Percentiles rank a stretch among this genome's conserved stretches.
Evolutionary conservation across 2,113 vertebrate genomes (phyloP).

Genomic region (mouse (Mus musculus)): DNA sequence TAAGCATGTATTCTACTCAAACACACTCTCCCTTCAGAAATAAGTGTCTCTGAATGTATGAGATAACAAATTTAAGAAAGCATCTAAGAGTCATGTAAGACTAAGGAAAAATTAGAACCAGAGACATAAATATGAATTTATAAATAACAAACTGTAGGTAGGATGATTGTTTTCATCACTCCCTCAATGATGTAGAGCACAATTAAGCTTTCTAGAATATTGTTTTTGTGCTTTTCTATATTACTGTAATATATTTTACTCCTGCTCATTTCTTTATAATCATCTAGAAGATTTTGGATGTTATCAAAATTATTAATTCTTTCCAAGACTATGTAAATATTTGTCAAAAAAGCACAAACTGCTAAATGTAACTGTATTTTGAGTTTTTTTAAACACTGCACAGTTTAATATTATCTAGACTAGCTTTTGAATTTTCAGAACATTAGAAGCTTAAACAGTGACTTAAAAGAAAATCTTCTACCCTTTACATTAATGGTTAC

Average conservation of each 20-base stretch:
- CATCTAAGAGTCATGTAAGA: not conserved
- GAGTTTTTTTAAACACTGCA: not conserved
- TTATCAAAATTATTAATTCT: not conserved
- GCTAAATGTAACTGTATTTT: not conserved
- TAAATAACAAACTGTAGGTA: not conserved
- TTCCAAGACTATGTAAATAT: not conserved
- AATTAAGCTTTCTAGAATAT: slow-evolving; percentile 1
- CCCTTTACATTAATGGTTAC: not conserved
- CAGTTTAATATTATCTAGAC: not conserved
- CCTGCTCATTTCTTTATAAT: slow-evolving; percentile 1
- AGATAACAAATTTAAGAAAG: not conserved
- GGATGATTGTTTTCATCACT: not conserved
- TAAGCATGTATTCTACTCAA: not conserved
- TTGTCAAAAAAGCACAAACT: slow-evolving; percentile 27
- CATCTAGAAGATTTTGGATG: not conserved
- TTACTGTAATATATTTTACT: not conserved
- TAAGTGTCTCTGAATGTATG: not conserved
- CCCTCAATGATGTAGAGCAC: not conserved
- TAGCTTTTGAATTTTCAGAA: slow-evolving; percentile 1
- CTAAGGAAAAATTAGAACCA: not conserved
- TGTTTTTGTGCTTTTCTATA: slow-evolving; percentile 25
- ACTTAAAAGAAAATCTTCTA: not conserved
- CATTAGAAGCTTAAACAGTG: not conserved
- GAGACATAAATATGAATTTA: not conserved
- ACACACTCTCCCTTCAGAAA: not conserved